Base-by-base conservation (phyloP, 2,888 invertebrate genomes). In the Digitonthophagus gazella region DNA sequence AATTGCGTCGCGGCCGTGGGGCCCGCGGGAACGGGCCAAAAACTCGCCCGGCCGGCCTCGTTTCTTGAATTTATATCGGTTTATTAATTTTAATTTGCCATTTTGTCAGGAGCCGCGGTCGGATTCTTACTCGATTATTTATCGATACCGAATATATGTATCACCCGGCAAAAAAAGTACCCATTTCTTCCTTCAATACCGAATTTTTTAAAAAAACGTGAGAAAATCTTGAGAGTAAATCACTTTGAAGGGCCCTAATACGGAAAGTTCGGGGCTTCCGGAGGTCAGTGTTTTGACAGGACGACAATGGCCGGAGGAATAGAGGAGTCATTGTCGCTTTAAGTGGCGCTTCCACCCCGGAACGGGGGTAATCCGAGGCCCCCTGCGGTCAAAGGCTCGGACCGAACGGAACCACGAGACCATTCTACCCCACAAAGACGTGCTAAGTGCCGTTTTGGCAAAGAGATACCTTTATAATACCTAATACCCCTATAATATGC, bases 31-130 rank as follows among this genome's bases (percentile, higher is more conserved):
- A 57, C 57, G 57, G 14, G 14, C 6, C 16, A 57, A 15, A 57
- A 57, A 57, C 57, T 16, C 11, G 16, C 57, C 57, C 16, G 54
- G 54, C 16, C 57, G 15, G 61, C 18, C 18, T 74, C 71, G 72
- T 74, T 74, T 74, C 74, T 72, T 74, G 82, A 81, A 82, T 82
- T 81, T 81, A 82, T 82, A 82, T 82, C 77, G 82, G 82, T 81
- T 81, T 82, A 82, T 82, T 82, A 82, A 81, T 82, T 82, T 82
- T 80, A 81, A 81, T 81, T 81, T 81, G 74, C 74, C 71, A 66
- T 71, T 71, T 71, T 71, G 71, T 71, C 72, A 69, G 73, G n/a
- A n/a, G 19, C 19, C 61, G 61, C 61, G 61, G 11, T 44, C 28
- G 11, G 11, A 44, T 44, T 44, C 28, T 44, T 44, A 44, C 28